Base-by-base conservation (phyloP, 2,888 invertebrate genomes). In the Morinoia aosen region DNA sequence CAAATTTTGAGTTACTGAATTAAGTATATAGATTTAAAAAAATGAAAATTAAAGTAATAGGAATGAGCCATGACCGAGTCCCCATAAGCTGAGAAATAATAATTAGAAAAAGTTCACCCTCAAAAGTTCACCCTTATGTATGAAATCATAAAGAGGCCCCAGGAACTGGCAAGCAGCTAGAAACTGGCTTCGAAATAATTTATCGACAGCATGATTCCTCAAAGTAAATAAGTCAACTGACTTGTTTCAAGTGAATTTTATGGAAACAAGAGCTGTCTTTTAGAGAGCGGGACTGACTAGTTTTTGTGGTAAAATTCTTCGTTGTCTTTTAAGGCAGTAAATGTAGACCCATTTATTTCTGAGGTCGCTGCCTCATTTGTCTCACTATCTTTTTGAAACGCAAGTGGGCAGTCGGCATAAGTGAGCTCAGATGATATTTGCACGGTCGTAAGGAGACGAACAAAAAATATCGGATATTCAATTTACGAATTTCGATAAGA, bases 261-360 rank as follows among this genome's bases (percentile, higher is more conserved):
- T 33, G 76, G 48, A 48, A 76, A 33, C 76, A 33, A 33, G 76
- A 76, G 76, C 76, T 76, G 76, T 10, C 76, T 76, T 76, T 76
- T 76, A 76, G 76, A 76, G 76, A 76, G 76, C 76, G 33, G 25
- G 76, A 76, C 76, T 76, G 76, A 76, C 76, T 76, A 76, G 76
- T 76, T 76, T 76, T 76, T 76, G 25, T 76, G 12, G 19, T 14
- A 76, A 76, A 76, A 33, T 76, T 10, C 33, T 76, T 19, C 76
- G 33, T 33, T 25, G 76, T 3, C 76, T 76, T 19, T 19, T 19
- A 61, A 16, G 14, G 25, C 76, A 33, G 76, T 76, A 76, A 76
- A 76, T 76, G 76, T 76, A 33, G 25, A 33, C 25, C 19, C 33
- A 76, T 76, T 76, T 76, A 76, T 25, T 16, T 10, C 33, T 33